A percentile compares a stretch with the other conserved stretches of the same genome.
phyloP scores from a whole-genome alignment of 2,797 vertebrate species.

The Emydoidea blandingii region DNA sequence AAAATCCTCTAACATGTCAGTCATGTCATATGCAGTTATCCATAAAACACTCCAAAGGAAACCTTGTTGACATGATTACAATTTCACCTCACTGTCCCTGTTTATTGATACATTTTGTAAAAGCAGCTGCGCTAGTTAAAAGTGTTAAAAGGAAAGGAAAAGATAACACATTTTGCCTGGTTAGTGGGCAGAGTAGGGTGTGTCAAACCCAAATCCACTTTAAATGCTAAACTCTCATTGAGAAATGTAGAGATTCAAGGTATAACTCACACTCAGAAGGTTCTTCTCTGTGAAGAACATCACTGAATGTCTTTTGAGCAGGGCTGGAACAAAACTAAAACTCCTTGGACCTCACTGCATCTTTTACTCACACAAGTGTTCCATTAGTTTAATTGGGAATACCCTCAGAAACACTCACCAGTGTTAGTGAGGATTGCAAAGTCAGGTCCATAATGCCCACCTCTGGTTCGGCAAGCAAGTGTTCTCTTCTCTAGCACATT shows the following conservation, averaged over 20 bases:
- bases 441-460: background rate
- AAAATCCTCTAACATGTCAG: conserved; percentile 59
- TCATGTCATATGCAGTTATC: background rate
- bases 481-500: background rate
- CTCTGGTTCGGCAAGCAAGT: fast-evolving
- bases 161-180: background rate
- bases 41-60: background rate
- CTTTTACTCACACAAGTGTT: fast-evolving
- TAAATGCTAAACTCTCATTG: background rate
- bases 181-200: background rate
- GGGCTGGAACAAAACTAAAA: fast-evolving
- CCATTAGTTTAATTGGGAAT: background rate
- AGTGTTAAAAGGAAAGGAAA: background rate
- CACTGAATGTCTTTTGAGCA: background rate
- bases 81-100: conserved; percentile 31
- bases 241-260: background rate
- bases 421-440: fast-evolving
- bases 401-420: fast-evolving
- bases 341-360: background rate
- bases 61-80: conserved; percentile 46
- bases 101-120: conserved; percentile 40
- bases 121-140: background rate
- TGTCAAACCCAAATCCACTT: background rate
- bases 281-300: background rate
- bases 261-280: background rate